Conservation (phyloP, 2,113 vertebrate species). For the Callipepla squamata region DNA sequence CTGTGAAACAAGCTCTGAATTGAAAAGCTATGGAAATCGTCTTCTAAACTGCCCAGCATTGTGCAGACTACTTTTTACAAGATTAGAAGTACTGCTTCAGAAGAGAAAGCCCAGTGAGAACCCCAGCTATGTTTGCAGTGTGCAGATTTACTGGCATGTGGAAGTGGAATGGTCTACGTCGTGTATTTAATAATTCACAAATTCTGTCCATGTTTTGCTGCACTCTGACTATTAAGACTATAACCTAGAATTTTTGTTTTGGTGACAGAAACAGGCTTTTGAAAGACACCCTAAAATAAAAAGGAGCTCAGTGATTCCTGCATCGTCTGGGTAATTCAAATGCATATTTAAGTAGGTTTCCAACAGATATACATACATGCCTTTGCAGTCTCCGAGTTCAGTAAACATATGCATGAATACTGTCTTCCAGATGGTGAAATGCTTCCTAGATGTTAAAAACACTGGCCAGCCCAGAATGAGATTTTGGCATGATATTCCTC, state of each 20-base stretch:
- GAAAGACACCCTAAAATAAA: slow-evolving; percentile 7
- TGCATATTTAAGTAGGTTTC: slow-evolving; percentile 50
- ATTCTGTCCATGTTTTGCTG: slow-evolving; percentile 28
- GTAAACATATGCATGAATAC: slow-evolving; percentile 17
- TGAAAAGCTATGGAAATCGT: background rate
- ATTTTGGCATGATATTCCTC: background rate
- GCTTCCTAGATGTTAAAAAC: slow-evolving; percentile 3
- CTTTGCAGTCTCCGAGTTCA: background rate
- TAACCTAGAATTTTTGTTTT: slow-evolving; percentile 13
- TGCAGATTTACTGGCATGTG: background rate
- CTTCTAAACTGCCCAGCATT: background rate
- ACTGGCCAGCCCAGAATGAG: background rate
- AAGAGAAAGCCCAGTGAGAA: background rate
- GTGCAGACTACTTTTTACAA: background rate
- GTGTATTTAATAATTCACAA: slow-evolving; percentile 40
- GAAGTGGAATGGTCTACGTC: background rate
- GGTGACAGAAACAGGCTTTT: slow-evolving; percentile 10
- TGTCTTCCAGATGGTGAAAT: background rate
- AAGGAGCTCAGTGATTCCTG: slow-evolving; percentile 20
- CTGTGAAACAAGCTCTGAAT: background rate
- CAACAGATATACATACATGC: background rate
- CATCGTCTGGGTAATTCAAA: slow-evolving; percentile 43
- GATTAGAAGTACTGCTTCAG: background rate
- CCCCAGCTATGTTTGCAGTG: background rate
- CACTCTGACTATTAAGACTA: background rate